Evolutionary conservation across 2,797 vertebrate species (phyloP).

Genomic region (Pantherophis vulpinus): DNA sequence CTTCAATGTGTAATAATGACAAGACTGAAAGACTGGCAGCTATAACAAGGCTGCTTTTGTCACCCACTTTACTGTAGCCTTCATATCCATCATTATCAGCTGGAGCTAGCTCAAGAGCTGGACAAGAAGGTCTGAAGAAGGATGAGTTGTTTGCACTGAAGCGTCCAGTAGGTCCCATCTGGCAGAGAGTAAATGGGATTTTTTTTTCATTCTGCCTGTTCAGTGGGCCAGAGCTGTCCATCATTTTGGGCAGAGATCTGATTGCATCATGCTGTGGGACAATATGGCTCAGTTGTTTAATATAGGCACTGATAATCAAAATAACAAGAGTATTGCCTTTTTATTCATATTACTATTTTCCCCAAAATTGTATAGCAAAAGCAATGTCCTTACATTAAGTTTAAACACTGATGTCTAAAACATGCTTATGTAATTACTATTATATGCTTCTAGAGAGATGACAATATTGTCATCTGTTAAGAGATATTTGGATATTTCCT

Average conservation of each 20-base stretch:
- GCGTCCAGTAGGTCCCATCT: slow-evolving; percentile 89
- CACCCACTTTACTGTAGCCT: slow-evolving; percentile 82
- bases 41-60: slow-evolving; percentile 89
- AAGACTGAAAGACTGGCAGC: slow-evolving; percentile 85
- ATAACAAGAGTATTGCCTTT: slow-evolving; percentile 57
- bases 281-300: slow-evolving; percentile 75
- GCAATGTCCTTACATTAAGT: background rate
- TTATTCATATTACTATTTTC: background rate
- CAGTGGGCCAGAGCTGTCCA: slow-evolving; percentile 79
- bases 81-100: slow-evolving; percentile 89
- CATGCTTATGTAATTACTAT: background rate
- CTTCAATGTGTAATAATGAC: slow-evolving; percentile 89
- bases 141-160: slow-evolving; percentile 86
- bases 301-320: slow-evolving; percentile 66
- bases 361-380: slow-evolving; percentile 4
- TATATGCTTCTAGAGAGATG: background rate
- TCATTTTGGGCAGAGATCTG: slow-evolving; percentile 80
- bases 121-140: slow-evolving; percentile 86
- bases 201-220: slow-evolving; percentile 71
- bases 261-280: slow-evolving; percentile 78
- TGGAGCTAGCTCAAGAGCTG: slow-evolving; percentile 76
- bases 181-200: slow-evolving; percentile 84
- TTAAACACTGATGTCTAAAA: slow-evolving; percentile 11
- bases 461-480: slow-evolving; percentile 29
- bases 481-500: slow-evolving; percentile 37